Evolutionary conservation across 1,140 invertebrate species (phyloP), one percentile per base, ranked within the genome.

Genomic region (Apis cerana): DNA sequence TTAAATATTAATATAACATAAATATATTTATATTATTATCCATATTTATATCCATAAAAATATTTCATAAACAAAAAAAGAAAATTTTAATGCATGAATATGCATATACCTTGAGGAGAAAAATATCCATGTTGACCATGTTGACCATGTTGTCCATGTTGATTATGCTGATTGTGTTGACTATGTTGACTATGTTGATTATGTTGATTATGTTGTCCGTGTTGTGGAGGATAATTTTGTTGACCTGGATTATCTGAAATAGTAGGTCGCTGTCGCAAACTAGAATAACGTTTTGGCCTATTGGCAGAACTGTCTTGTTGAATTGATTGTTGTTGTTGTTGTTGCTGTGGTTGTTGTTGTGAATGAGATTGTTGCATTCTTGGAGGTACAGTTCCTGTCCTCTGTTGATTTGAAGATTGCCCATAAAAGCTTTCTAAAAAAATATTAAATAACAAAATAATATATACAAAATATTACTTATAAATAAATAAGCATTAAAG

Each of bases 241-340:
- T 93, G 93, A 7, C 89, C 76, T 21, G 92, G 90, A 81, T 90
- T 91, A 62, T 94, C 92, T 8, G 91, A 78, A 84, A 92, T 92
- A 15, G 91, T 72, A 84, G 95, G 95, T 54, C 96, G 94, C 90
- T 97, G 96, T 80, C 97, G 93, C 87, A 97, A 94, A 75, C 96
- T 96, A 3, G 97, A 97, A 91, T 97, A 97, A 12, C 97, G 94
- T 90, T 97, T 97, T n/a, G 96, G 95, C 90, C 95, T 93, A 85
- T 94, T 95, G 77, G 93, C 91, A 86, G 94, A 89, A 85, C 90
- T 89, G 87, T 94, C 91, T 65, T 94, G 91, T 69, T 91, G 93
- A 93, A 94, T 27, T 70, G 93, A 93, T 67, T 87, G 89, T 15
- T 89, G 89, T 21, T 91, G 91, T 50, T 91, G 90, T 48, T 92